Evolutionary conservation across 2,888 invertebrate genomes (phyloP).

Genomic region (Ectemnius continuus): DNA sequence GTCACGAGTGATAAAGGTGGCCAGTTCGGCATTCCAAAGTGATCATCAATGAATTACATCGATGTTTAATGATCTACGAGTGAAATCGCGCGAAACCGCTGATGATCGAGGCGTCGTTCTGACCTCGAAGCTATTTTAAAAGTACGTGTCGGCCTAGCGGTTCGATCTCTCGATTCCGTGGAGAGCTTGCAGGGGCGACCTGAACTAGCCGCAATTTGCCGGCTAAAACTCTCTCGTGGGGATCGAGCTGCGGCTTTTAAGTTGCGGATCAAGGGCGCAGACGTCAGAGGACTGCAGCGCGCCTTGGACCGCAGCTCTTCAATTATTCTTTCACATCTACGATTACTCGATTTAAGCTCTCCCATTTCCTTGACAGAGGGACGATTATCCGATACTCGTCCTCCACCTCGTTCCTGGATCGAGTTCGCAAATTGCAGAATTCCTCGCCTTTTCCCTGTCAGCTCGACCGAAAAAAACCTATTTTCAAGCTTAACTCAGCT

Average conservation of each 20-base stretch:
- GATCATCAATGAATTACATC: too few species aligned
- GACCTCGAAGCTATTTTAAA: constrained; percentile 70
- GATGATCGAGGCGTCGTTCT: constrained; percentile 34
- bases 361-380: constrained; percentile 31
- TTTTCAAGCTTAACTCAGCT: too few species aligned
- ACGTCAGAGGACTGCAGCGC: neutral
- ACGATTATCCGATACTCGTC: constrained; percentile 33
- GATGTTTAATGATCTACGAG: constrained; percentile 15
- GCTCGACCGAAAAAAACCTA: too few species aligned
- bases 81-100: constrained; percentile 28
- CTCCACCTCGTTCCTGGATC: constrained; percentile 15
- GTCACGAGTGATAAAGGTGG: too few species aligned
- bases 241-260: constrained; percentile 32
- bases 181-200: constrained; percentile 11
- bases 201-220: constrained; percentile 34
- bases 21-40: too few species aligned
- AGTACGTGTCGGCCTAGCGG: constrained; percentile 39
- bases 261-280: constrained; percentile 8
- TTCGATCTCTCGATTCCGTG: constrained; percentile 38
- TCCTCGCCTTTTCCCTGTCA: constrained; percentile 1
- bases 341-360: constrained; percentile 29
- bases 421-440: constrained; percentile 35
- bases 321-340: constrained; percentile 23
- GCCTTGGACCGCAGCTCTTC: neutral
- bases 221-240: constrained; percentile 11